Base-by-base conservation (phyloP, 2,797 vertebrate genomes). In the Buphagus erythrorhynchus region DNA sequence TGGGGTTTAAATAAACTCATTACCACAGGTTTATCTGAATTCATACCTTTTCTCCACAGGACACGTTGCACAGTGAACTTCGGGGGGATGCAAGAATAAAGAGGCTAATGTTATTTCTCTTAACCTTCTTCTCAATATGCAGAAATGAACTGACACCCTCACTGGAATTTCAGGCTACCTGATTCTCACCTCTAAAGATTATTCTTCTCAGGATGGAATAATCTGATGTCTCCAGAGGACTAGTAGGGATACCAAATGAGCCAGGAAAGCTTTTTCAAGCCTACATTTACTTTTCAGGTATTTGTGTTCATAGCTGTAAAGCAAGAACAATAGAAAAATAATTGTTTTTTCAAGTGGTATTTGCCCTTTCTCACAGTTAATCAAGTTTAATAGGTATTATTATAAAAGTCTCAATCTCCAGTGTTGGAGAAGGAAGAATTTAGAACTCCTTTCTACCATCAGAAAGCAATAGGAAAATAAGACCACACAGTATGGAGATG, bases 401-500 rank as follows among this genome's bases (percentile, higher is more conserved):
- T 43, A 83, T 13, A 54, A 83, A 80, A 62, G 15, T 25, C 61
- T 54, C 25, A 65, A 40, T 36, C 42, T 62, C 48, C 42, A 68
- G 5, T 21, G 22, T 5, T 54, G 33, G 18, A 90, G 24, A 88
- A 79, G 16, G 40, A 6, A 10, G 38, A 58, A 74, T 69, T 48
- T 62, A 90, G 74, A 84, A 42, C 18, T 71, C 21, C 16, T 29
- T 75, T 49, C 46, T 52, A 49, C 38, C 48, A 76, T 14, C 42
- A 74, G n/a, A 73, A 93, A 87, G 19, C 62, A 93, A 58, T 8
- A 79, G 17, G 13, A 93, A 68, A 84, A 25, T 19, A 69, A 51
- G 71, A 73, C 72, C 52, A 75, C 38, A 71, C 29, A 58, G 54
- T 35, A n/a, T 7, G 8, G 19, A 69, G 36, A 45, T 4, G 10